These are phyloP conservation scores for Adelphocoris suturalis DNA, from an alignment of 2,888 invertebrate genomes.

Conservation along the genomic window DNA sequence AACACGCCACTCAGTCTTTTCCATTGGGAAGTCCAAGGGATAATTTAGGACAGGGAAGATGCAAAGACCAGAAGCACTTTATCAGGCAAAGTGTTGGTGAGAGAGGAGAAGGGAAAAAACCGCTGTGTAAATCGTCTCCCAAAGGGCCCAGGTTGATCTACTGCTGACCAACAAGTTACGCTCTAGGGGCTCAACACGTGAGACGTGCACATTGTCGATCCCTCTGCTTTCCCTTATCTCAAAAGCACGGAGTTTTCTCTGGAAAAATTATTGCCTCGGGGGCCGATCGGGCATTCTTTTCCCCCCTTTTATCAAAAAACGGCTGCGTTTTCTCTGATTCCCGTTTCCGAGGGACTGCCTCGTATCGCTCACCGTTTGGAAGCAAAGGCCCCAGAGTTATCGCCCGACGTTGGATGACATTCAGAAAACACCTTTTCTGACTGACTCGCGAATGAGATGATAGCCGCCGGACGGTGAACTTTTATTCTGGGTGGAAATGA, in stretches of 20 bases:
- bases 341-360: not conserved
- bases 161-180: slow-evolving; percentile 42
- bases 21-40: not conserved
- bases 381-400: not conserved
- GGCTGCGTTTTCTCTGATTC: not conserved
- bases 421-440: not conserved
- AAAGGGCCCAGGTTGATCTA: slow-evolving; percentile 53
- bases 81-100: slow-evolving; percentile 42
- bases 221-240: slow-evolving; percentile 46
- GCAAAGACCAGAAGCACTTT: slow-evolving; percentile 23
- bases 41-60: slow-evolving; percentile 51
- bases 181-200: slow-evolving; percentile 35
- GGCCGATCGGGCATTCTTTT: not conserved
- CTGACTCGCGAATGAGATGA: too few relatives aligned
- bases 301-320: slow-evolving; percentile 33
- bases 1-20: not conserved
- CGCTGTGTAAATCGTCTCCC: slow-evolving; percentile 51
- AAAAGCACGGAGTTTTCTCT: slow-evolving; percentile 26
- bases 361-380: not conserved
- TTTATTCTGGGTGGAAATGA: not conserved
- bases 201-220: slow-evolving; percentile 52
- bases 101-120: slow-evolving; percentile 14
- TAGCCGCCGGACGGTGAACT: too few relatives aligned
- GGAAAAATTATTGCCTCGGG: slow-evolving; percentile 53
- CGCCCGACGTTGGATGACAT: not conserved